Conservation (phyloP, 2,888 invertebrate genomes). For the Erynnis tages region DNA sequence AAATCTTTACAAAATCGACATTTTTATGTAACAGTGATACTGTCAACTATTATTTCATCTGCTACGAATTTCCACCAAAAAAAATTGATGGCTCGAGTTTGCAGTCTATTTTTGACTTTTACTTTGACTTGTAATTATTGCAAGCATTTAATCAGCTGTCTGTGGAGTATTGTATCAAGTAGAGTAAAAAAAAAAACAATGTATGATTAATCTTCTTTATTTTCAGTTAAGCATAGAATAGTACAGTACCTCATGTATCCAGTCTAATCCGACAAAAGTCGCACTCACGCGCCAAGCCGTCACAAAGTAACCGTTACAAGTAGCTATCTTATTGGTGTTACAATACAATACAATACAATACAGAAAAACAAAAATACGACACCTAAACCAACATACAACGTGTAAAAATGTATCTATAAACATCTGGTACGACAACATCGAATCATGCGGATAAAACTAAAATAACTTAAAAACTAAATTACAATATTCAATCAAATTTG, state of each 20-base stretch:
- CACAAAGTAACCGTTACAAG: slow-evolving; percentile 45
- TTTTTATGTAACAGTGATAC: too few species aligned
- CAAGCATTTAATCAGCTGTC: too few species aligned
- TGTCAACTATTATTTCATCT: too few species aligned
- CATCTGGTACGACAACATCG: slow-evolving; percentile 23
- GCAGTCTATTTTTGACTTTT: too few species aligned
- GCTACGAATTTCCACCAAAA: too few species aligned
- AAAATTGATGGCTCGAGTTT: too few species aligned
- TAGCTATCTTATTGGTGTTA: slow-evolving; percentile 46
- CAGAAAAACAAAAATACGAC: slow-evolving; percentile 43
- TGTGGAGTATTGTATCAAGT: too few species aligned
- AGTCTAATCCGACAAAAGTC: slow-evolving; percentile 62
- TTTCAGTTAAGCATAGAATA: slow-evolving; percentile 81
- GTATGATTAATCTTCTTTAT: slow-evolving; percentile 76
- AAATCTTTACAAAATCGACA: too few species aligned
- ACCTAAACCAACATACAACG: slow-evolving; percentile 41
- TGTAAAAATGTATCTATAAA: slow-evolving; percentile 40
- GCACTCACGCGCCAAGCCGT: slow-evolving; percentile 58
- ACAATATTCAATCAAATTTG: slow-evolving; percentile 48
- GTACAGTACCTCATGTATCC: slow-evolving; percentile 74
- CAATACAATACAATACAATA: slow-evolving; percentile 39
- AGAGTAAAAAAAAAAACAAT: slow-evolving; percentile 28
- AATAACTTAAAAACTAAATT: slow-evolving; percentile 32
- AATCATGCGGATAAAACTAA: slow-evolving; percentile 32
- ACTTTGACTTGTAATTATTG: too few species aligned